Conservation (phyloP, 2,113 vertebrate species). For the Urocynchramus pylzowi region DNA sequence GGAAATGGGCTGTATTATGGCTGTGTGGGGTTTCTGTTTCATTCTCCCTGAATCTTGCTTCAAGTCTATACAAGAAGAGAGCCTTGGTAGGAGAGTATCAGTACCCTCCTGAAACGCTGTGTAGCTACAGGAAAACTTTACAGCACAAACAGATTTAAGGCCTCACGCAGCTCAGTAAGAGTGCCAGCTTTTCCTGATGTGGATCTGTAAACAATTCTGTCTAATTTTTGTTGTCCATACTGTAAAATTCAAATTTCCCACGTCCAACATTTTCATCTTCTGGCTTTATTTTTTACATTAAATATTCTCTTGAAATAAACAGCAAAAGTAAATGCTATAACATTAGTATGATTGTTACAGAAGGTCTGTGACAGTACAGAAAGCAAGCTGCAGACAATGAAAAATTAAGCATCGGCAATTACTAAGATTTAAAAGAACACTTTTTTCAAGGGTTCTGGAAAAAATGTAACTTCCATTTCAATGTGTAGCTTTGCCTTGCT, state of each 20-base stretch:
- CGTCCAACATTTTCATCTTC: not conserved
- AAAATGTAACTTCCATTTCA: not conserved
- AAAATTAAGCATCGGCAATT: not conserved
- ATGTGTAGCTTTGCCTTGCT: not conserved
- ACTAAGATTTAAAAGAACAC: not conserved
- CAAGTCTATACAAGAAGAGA: not conserved
- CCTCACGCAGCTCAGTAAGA: not conserved
- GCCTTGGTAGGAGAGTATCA: not conserved
- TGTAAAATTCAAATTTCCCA: conserved; percentile 15
- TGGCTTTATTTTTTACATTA: not conserved
- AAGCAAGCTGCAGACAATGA: not conserved
- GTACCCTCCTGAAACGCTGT: not conserved
- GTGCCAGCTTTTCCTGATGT: not conserved
- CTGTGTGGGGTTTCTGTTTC: not conserved
- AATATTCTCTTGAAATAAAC: conserved; percentile 17
- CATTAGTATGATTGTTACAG: not conserved
- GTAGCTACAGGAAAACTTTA: not conserved
- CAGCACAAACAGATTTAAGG: not conserved
- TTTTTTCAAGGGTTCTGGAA: not conserved
- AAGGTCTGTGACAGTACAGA: not conserved
- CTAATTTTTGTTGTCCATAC: not conserved
- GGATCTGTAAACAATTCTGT: not conserved
- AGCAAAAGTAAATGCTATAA: not conserved
- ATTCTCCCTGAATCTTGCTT: not conserved
- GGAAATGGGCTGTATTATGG: not conserved